Evolutionary conservation across 2,888 invertebrate genomes (phyloP), one percentile per base, ranked within the genome.

Genomic region (Harpalus rubripes): DNA sequence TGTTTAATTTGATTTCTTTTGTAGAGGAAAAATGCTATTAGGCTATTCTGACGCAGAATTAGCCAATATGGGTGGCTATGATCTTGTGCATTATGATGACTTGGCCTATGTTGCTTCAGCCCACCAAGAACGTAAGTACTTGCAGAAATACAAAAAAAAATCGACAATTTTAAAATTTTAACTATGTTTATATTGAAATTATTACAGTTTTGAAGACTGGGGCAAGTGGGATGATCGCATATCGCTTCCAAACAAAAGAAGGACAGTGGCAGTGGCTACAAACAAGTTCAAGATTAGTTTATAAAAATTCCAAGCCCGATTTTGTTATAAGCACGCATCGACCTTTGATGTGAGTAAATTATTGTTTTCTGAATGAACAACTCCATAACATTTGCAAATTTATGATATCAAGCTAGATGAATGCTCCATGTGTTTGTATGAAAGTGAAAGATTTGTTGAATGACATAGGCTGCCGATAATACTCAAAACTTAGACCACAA

Each of bases 221-320:
- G 88, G 99, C 99, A 89, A 99, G 99, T 86, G 99, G 99, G 39
- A 96, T 99, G 96, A 98, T 99, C 89, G 99, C 99, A 86, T 99
- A 99, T 91, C 95, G 99, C 90, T 96, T 98, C 92, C 96, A 98
- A 92, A 97, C 97, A 88, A 98, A 98, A 91, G 97, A 98, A 87
- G 96, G 96, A 7, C 96, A 96, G 89, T 98, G 98, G 97, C 97
- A 99, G 91, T 99, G 99, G 98, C 93, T 99, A 86, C 99, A 99
- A 93, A 99, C 99, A 18, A 96, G 96, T 88, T 98, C 99, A 12
- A 94, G 99, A 87, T 94, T 99, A 88, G 98, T 99, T 88, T 99
- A 99, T 93, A 99, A 99, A 92, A 99, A 99, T 92, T 99, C 99
- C 87, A 99, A 99, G 91, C 99, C 99, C 0, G 99, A 99, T 91